Evolutionary conservation across 1,140 invertebrate genomes (phyloP), one percentile per base, ranked within the genome.

Genomic region (Megalopta genalis): DNA sequence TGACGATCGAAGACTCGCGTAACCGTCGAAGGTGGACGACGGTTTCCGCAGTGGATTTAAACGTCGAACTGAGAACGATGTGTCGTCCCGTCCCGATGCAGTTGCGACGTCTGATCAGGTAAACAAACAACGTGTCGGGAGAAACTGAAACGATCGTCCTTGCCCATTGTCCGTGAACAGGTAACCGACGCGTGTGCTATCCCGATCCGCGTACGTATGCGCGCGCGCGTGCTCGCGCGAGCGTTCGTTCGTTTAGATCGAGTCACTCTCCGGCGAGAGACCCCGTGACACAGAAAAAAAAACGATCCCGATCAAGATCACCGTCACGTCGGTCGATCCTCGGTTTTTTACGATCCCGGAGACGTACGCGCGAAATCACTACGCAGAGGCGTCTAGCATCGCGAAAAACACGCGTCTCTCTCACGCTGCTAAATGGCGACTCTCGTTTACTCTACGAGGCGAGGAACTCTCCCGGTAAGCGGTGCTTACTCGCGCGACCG

Each of bases 281-380:
- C 62, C 60, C 74, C 79, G 77, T 88, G 87, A 85, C 87, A 86
- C 76, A 60, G 74, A 83, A 81, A 83, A 70, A 63, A 65, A 80
- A 60, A 71, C 5, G 9, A 57, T 81, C 12, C 76, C 52, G 82
- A 78, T 82, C 78, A 59, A 77, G 67, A 80, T 67, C 78, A 73
- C 42, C 16, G 32, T 12, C 42, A 25, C 16, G 32, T 12, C 42
- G 25, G 49, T 10, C 39, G 18, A 21, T 23, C 21, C 18, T 0
- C n/a, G 4, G 63, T 75, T 37, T 57, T 57, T 57, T 57, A n/a
- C 60, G 63, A 79, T 73, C 64, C 62, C 46, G 62, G 37, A 57
- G 49, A 64, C 27, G 10, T 23, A 14, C 27, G 46, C 5, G 27
- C 49, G 57, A 66, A 39, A 49, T 27, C 25, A 39, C 39, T 39